phyloP scores from a whole-genome alignment of 2,797 vertebrate species.

The Yasuhikotakia modesta region DNA sequence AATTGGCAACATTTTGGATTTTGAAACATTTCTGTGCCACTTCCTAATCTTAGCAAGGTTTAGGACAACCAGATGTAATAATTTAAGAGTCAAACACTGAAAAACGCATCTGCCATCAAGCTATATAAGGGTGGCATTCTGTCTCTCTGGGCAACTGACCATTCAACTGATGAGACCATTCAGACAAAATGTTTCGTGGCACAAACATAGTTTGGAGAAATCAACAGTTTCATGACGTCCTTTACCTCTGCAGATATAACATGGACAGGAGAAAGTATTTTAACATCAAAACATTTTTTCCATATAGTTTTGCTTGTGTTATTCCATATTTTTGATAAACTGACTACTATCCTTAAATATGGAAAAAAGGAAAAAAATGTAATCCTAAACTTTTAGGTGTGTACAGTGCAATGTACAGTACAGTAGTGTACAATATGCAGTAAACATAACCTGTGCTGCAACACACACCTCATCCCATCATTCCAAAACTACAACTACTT shows the following conservation, averaged over 20 bases:
- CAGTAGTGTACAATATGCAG: not conserved
- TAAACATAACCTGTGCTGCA: constrained; percentile 7
- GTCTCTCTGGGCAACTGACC: too few species aligned
- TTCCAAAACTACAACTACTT: not conserved
- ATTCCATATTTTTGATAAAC: too few species aligned
- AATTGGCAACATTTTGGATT: constrained; percentile 19
- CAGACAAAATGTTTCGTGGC: too few species aligned
- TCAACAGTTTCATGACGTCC: too few species aligned
- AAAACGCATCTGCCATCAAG: not conserved
- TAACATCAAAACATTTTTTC: too few species aligned
- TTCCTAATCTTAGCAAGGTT: not conserved
- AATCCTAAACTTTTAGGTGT: not conserved
- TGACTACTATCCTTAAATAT: too few species aligned
- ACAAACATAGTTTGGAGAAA: too few species aligned
- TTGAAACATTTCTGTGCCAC: not conserved
- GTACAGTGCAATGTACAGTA: too few species aligned
- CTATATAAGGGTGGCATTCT: not conserved
- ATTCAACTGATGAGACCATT: too few species aligned
- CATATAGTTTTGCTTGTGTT: too few species aligned
- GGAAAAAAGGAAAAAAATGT: not conserved
- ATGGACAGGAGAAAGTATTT: too few species aligned
- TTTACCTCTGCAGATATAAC: too few species aligned
- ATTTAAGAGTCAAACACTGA: not conserved
- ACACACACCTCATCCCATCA: constrained; percentile 2
- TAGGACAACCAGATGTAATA: not conserved